phyloP scores from a whole-genome alignment of 1,140 invertebrate species.

The Philaenus spumarius region DNA sequence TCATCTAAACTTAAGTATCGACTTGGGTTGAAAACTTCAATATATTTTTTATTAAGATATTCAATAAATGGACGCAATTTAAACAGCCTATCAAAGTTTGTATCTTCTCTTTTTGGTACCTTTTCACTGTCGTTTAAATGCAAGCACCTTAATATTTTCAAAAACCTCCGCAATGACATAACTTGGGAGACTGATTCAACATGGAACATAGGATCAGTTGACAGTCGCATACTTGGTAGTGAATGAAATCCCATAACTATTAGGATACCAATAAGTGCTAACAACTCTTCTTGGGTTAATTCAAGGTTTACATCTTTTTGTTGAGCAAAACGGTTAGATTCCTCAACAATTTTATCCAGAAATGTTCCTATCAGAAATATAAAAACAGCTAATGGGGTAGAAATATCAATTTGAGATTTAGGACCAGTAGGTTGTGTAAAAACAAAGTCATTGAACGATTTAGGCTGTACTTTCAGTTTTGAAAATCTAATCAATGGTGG shows the following conservation, averaged over 20 bases:
- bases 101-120: slow-evolving; percentile 12
- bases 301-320: not conserved
- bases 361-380: too few relatives aligned
- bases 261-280: not conserved
- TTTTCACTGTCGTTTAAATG: slow-evolving; percentile 6
- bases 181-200: not conserved
- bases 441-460: not conserved
- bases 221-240: not conserved
- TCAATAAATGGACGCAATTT: too few relatives aligned
- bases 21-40: too few relatives aligned
- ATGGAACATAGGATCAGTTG: not conserved
- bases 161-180: not conserved
- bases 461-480: not conserved
- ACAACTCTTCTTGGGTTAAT: not conserved
- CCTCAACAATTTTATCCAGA: not conserved
- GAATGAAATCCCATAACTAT: not conserved
- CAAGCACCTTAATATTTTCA: not conserved
- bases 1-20: too few relatives aligned
- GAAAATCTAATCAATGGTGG: not conserved
- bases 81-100: slow-evolving; percentile 23
- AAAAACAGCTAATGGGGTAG: too few relatives aligned
- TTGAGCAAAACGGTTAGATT: not conserved
- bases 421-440: too few relatives aligned
- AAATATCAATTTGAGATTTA: not conserved
- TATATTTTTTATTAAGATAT: too few relatives aligned